phyloP scores from a whole-genome alignment of 1,140 invertebrate genomes.

The Trypoxylus dichotomus region DNA sequence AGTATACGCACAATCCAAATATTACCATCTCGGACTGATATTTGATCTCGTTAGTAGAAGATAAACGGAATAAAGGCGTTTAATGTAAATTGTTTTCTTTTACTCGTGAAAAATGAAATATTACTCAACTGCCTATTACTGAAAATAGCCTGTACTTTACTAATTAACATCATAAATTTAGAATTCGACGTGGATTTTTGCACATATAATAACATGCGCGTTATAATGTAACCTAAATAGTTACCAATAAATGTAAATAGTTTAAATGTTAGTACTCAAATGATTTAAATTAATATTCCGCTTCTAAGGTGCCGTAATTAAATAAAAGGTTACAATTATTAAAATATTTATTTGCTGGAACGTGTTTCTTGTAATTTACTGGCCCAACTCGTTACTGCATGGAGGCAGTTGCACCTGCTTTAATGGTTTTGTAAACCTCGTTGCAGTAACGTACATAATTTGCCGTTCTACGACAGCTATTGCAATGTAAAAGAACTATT shows the following conservation, averaged over 20 bases:
- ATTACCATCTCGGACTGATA: neutral
- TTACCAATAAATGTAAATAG: neutral
- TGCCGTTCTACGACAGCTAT: neutral
- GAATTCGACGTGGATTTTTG: neutral
- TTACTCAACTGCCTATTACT: slow-evolving; percentile 37
- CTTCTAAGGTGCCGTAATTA: neutral
- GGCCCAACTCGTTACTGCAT: neutral
- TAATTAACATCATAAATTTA: neutral
- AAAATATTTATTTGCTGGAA: neutral
- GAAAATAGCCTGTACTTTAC: slow-evolving; percentile 34
- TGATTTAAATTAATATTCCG: neutral
- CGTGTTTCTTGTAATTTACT: neutral
- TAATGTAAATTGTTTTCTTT: slow-evolving; percentile 30
- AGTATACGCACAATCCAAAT: neutral
- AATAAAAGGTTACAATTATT: neutral
- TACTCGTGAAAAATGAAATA: slow-evolving; percentile 30
- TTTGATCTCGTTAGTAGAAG: neutral
- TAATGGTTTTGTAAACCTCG: neutral
- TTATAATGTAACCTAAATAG: neutral
- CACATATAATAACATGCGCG: neutral
- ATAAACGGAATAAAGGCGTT: slow-evolving; percentile 4
- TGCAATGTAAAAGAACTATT: neutral
- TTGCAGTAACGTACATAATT: neutral
- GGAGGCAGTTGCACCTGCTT: neutral
- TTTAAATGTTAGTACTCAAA: neutral